A percentile compares a stretch with the other conserved stretches of the same genome.
These are phyloP conservation scores for Notoglanidium macrostoma DNA, from an alignment of 2,797 vertebrate species.

Conservation along the genomic window DNA sequence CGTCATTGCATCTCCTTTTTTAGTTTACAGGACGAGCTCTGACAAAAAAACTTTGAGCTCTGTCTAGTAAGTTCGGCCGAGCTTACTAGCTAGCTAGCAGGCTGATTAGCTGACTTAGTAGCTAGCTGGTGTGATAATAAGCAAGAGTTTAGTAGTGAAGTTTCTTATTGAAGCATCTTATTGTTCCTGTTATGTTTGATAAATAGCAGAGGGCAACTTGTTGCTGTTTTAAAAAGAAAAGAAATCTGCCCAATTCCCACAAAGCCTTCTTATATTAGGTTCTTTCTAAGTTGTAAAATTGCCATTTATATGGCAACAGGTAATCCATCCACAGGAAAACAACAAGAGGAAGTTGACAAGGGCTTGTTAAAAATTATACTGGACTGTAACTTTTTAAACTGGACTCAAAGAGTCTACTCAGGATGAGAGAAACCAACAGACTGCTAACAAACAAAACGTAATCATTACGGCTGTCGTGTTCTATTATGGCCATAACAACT, in stretches of 20 bases:
- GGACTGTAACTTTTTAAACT: neutral
- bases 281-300: neutral
- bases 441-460: neutral
- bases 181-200: neutral
- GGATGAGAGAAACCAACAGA: too few relatives aligned
- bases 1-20: neutral
- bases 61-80: neutral
- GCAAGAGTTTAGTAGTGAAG: neutral
- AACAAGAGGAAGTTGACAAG: neutral
- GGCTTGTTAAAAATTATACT: neutral
- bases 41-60: neutral
- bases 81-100: neutral
- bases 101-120: neutral
- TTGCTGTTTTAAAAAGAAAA: neutral
- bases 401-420: too few relatives aligned
- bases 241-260: neutral
- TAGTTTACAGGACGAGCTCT: neutral
- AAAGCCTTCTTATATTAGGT: neutral
- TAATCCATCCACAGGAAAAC: neutral
- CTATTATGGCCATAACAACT: neutral
- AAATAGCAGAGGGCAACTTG: neutral
- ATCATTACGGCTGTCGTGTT: neutral
- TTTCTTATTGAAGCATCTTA: neutral
- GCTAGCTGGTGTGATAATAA: too few relatives aligned
- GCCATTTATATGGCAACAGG: neutral